Percentiles rank a stretch among this genome's conserved stretches.
Evolutionary conservation across 2,888 invertebrate genomes (phyloP).

Genomic region (Teleiodes luculella): DNA sequence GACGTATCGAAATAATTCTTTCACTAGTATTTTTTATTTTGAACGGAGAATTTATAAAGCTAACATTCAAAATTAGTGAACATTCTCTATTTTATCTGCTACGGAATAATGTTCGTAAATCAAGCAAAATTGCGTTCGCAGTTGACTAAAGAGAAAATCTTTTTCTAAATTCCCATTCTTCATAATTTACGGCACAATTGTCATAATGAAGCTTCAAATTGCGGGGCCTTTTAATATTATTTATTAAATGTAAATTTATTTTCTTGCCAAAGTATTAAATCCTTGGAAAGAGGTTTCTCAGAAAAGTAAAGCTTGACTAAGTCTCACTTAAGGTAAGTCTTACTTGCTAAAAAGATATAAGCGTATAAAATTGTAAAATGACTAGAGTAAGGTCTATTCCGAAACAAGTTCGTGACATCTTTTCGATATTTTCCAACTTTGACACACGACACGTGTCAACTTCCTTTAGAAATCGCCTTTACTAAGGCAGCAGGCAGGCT

Average conservation of each 20-base stretch:
- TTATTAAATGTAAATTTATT: constrained; percentile 13
- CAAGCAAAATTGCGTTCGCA: neutral
- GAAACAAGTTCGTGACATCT: constrained; percentile 12
- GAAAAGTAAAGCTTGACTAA: neutral
- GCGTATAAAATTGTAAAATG: neutral
- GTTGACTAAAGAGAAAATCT: neutral
- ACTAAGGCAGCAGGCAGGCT: no score
- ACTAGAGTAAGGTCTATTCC: neutral
- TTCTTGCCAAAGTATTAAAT: constrained; percentile 5
- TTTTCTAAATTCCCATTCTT: neutral
- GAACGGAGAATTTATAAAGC: no score
- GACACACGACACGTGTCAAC: constrained; percentile 40
- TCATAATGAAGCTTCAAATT: constrained; percentile 1
- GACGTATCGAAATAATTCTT: no score
- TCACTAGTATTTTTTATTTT: no score
- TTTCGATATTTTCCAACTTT: constrained; percentile 29
- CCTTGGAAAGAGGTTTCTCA: neutral
- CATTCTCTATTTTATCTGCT: no score
- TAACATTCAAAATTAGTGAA: no score
- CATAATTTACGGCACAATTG: constrained; percentile 5
- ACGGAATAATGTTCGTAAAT: neutral
- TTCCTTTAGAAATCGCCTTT: constrained; percentile 37
- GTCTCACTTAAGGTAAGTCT: neutral
- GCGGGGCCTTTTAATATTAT: constrained; percentile 10
- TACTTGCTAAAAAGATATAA: neutral